Evolutionary conservation across 2,888 invertebrate genomes (phyloP), one percentile per base, ranked within the genome.

Genomic region (Pimpla rufipes): DNA sequence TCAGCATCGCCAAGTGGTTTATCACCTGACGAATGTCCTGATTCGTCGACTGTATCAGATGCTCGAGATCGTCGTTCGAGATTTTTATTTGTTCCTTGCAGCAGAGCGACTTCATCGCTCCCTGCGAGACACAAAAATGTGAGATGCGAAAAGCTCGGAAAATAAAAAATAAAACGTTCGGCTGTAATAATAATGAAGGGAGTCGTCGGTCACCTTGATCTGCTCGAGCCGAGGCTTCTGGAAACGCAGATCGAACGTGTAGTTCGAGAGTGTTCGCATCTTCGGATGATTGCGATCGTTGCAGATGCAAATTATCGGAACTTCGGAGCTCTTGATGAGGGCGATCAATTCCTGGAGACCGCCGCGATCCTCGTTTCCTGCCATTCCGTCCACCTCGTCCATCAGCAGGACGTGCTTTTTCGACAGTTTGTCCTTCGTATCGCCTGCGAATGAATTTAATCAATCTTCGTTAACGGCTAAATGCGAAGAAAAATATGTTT

Each of bases 381-480:
- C 98, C 99, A 99, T 99, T 8, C 99, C 99, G 91, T 99, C 99
- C 0, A 99, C 99, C 95, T 99, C 99, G 91, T 99, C 99, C 99
- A 99, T 99, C n/a, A 99, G 95, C 7, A 99, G 94, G 13, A 98
- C 98, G 91, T 98, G 98, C 89, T 97, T 98, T 87, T 57, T 82
- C 5, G 89, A 85, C 35, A 90, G 84, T 74, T 91, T 91, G 16
- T 74, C 73, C 13, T 86, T 76, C 4, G 74, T 70, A 11, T 85
- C 82, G 59, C 64, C 88, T 87, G 71, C 13, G 2, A 67, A 55
- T 5, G 18, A 68, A 40, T n/a, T 29, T 29, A 2, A 29, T n/a
- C n/a, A n/a, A n/a, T n/a, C n/a, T n/a, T n/a, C n/a, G n/a, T n/a
- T n/a, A n/a, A n/a, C n/a, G n/a, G n/a, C n/a, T n/a, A n/a, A n/a